phyloP scores from a whole-genome alignment of 2,888 invertebrate species.

The Melieria omissa region DNA sequence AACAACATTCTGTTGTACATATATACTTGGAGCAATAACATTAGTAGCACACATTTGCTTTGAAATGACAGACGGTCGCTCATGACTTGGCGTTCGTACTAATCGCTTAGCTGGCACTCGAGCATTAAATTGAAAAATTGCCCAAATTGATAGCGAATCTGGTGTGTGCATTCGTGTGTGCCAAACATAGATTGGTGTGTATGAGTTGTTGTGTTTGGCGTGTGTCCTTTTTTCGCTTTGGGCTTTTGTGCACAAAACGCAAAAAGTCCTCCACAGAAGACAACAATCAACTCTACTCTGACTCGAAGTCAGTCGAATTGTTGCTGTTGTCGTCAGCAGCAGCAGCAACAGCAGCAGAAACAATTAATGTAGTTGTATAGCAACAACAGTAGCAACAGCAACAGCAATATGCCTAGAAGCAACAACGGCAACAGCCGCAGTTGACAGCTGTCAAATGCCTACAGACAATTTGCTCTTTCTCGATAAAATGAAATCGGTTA shows the following conservation, averaged over 20 bases:
- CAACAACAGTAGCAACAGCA: background rate
- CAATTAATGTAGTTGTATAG: background rate
- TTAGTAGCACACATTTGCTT: too few relatives aligned
- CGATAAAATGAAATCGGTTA: too few relatives aligned
- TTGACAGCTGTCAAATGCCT: constrained; percentile 4
- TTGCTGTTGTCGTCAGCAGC: too few relatives aligned
- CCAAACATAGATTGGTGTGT: background rate
- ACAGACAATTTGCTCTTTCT: background rate
- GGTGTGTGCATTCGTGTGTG: background rate
- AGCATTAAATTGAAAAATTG: constrained; percentile 24
- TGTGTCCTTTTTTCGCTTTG: background rate
- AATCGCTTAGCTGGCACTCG: background rate
- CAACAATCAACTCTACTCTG: too few relatives aligned
- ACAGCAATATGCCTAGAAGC: background rate
- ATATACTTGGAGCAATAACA: too few relatives aligned
- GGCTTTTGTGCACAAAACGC: background rate
- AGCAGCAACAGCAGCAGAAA: too few relatives aligned
- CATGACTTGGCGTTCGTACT: too few relatives aligned
- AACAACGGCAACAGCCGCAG: background rate
- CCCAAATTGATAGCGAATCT: constrained; percentile 1
- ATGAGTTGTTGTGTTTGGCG: background rate
- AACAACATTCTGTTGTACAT: too few relatives aligned
- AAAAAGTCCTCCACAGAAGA: too few relatives aligned
- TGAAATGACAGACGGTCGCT: too few relatives aligned
- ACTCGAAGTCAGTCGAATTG: too few relatives aligned